These are phyloP conservation scores for Dolichomitus sp. DNA, from an alignment of 2,888 invertebrate species.

Conservation along the genomic window DNA sequence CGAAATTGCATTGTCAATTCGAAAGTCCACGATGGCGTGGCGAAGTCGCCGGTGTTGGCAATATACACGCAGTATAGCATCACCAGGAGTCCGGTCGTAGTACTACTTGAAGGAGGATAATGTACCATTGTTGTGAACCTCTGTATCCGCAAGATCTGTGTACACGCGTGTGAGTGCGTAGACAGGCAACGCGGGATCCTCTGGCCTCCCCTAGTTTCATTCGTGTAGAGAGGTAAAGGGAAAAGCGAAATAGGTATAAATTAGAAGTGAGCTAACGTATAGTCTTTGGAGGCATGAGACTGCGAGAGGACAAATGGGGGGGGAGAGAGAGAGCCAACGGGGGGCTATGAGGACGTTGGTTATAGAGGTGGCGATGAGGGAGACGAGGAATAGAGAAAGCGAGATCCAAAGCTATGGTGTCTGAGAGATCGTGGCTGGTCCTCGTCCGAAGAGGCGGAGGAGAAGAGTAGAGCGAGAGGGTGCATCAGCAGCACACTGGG, in stretches of 20 bases:
- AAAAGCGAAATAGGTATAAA: slow-evolving; percentile 64
- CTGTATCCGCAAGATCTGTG: slow-evolving; percentile 48
- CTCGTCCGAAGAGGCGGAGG: slow-evolving; percentile 53
- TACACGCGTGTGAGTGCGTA: slow-evolving; percentile 56
- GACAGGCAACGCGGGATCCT: slow-evolving; percentile 44
- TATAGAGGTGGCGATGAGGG: slow-evolving; percentile 65
- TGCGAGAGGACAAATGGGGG: slow-evolving; percentile 22
- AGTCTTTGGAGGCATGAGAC: not conserved
- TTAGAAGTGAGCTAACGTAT: slow-evolving; percentile 28
- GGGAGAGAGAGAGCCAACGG: slow-evolving; percentile 27
- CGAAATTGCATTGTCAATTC: slow-evolving; percentile 73
- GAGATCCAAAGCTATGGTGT: slow-evolving; percentile 53
- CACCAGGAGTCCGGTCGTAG: slow-evolving; percentile 36
- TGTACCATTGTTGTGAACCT: slow-evolving; percentile 75
- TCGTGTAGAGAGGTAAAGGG: slow-evolving; percentile 52
- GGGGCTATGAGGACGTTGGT: slow-evolving; percentile 40
- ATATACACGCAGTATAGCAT: slow-evolving; percentile 39
- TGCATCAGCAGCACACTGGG: slow-evolving; percentile 43
- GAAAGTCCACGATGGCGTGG: slow-evolving; percentile 50
- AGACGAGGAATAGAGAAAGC: slow-evolving; percentile 65
- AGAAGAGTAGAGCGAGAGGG: slow-evolving; percentile 53
- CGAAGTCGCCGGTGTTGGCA: slow-evolving; percentile 48
- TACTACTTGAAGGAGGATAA: slow-evolving; percentile 74
- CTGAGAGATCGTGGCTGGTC: slow-evolving; percentile 51
- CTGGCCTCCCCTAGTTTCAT: slow-evolving; percentile 60